These are phyloP conservation scores for Lithobius niger DNA, from an alignment of 1,140 invertebrate species.

Conservation along the genomic window DNA sequence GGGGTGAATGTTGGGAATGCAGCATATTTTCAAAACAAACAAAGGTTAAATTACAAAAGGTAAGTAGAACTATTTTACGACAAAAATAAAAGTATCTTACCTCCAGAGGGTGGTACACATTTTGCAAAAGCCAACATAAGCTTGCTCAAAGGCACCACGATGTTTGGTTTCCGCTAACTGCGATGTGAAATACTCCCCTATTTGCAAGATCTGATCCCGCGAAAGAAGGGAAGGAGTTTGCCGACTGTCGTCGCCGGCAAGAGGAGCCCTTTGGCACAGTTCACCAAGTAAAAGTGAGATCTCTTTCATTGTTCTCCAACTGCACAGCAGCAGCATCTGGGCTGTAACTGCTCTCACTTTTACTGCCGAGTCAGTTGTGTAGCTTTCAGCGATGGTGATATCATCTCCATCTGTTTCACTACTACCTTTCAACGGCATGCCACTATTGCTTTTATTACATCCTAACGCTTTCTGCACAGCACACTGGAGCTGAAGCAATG, in stretches of 20 bases:
- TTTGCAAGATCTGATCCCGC: constrained; percentile 36
- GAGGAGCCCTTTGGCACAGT: constrained; percentile 20
- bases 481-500: constrained; percentile 15
- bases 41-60: background rate
- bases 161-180: constrained; percentile 73
- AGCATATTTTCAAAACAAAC: background rate
- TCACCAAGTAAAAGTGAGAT: constrained; percentile 46
- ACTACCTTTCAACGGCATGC: too few relatives aligned
- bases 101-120: constrained; percentile 53
- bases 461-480: constrained; percentile 12
- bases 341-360: constrained; percentile 41
- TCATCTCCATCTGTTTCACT: constrained; percentile 14
- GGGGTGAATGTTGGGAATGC: background rate
- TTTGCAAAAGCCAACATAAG: constrained; percentile 72
- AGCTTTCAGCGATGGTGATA: constrained; percentile 13
- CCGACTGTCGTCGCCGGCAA: background rate
- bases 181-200: constrained; percentile 56
- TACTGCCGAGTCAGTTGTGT: constrained; percentile 13
- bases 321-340: constrained; percentile 74
- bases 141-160: constrained; percentile 88
- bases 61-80: constrained; percentile 1
- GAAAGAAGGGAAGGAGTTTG: constrained; percentile 17
- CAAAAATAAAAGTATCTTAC: constrained; percentile 23
- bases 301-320: constrained; percentile 73
- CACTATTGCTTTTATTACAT: too few relatives aligned